Base-by-base conservation (phyloP, 92 coral and sea anemone genomes). In the Anthopleura xanthogrammica region DNA sequence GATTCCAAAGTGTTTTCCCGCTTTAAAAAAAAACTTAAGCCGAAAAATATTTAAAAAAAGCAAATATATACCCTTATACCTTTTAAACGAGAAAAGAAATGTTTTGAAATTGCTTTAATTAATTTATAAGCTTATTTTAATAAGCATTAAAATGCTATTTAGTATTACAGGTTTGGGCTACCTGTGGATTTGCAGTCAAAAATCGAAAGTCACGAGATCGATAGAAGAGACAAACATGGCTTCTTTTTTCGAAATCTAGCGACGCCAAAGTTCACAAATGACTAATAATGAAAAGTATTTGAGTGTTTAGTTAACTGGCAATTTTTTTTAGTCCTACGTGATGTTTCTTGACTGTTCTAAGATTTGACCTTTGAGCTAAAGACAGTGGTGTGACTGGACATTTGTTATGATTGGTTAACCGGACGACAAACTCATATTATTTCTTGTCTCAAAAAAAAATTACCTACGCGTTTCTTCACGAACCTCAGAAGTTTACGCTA, bases 321-420 rank as follows among this genome's bases (percentile, higher is more conserved):
- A 23, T 62, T 62, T 5, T n/a, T 60, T 62, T 62, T 68, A 11
- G 3, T 68, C 16, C 16, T 24, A 80, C 83, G 83, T 80, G 83
- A 80, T 39, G 41, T 16, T 12, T 19, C 29, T 39, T 4, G 48
- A 9, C 16, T 17, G 29, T 16, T 8, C 40, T n/a, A 6, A 17
- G 16, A 19, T 24, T 24, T 81, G 84, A 81, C 84, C 84, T 81
- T 81, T 81, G 84, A 41, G 74, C 84, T 52, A 6, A 5, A 12
- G 60, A 0, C 7, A 48, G 57, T 68, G 65, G 42, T 3, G 17
- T 48, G 84, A 68, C 29, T 39, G 39, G 19, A 68, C 56, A 68
- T 70, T 54, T 46, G 16, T 29, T 22, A 60, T 81, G 77, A 81
- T 81, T 81, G 84, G 77, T 19, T 29, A 1, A 57, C 82, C 39